These are phyloP conservation scores for Himantopus leucocephalus DNA, from an alignment of 2,113 vertebrate genomes.

Conservation along the genomic window DNA sequence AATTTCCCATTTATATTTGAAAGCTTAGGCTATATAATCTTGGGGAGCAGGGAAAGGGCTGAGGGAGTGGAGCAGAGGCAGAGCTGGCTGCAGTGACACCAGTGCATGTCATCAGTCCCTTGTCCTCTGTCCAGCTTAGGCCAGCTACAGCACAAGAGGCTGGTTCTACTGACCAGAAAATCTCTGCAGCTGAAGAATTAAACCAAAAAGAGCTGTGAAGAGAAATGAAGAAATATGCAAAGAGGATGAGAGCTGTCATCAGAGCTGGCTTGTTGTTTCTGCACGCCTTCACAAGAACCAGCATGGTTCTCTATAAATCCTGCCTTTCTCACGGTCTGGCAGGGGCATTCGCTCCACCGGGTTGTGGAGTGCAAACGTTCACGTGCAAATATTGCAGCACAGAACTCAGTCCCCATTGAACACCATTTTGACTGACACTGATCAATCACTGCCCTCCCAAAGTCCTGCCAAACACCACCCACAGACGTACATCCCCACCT, in stretches of 20 bases:
- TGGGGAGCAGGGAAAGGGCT: background rate
- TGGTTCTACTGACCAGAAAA: background rate
- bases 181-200: background rate
- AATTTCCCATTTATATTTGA: background rate
- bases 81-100: background rate
- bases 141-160: background rate
- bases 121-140: background rate
- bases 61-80: background rate
- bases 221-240: background rate
- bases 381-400: background rate
- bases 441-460: background rate
- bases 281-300: fast-evolving
- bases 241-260: background rate
- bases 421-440: background rate
- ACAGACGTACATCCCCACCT: background rate
- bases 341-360: background rate
- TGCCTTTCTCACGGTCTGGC: background rate
- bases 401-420: background rate
- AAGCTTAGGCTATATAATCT: background rate
- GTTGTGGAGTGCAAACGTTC: background rate
- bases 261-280: background rate
- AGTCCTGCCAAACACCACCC: background rate
- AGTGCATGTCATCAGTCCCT: background rate
- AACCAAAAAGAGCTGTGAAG: background rate
- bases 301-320: background rate